phyloP scores from a whole-genome alignment of 2,797 vertebrate genomes.

The Arrhamphus sclerolepis region DNA sequence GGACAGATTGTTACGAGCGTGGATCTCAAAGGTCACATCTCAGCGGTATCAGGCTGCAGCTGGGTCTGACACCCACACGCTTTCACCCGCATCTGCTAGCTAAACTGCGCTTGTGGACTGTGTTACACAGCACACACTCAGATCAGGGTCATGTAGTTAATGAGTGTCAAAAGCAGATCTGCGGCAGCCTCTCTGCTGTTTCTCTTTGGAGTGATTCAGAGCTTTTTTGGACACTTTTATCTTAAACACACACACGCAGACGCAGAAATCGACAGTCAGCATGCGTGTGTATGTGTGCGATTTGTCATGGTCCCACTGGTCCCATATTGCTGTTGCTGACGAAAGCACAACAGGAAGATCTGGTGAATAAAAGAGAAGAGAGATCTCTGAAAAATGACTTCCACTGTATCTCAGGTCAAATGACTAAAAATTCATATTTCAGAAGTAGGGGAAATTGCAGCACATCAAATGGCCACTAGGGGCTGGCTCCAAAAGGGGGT shows the following conservation, averaged over 20 bases:
- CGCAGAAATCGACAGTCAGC: slow-evolving; percentile 21
- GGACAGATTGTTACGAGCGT: slow-evolving; percentile 31
- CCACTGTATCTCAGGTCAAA: slow-evolving; percentile 15
- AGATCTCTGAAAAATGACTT: slow-evolving; percentile 28
- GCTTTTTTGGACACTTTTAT: slow-evolving; percentile 44
- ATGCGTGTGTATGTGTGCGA: slow-evolving; percentile 10
- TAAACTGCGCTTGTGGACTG: not conserved
- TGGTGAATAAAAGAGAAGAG: slow-evolving; percentile 42
- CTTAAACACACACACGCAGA: slow-evolving; percentile 49
- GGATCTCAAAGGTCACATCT: slow-evolving; percentile 53
- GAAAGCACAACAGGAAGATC: slow-evolving; percentile 48
- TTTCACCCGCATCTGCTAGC: slow-evolving; percentile 8
- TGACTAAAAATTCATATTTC: not conserved
- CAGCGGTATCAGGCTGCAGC: slow-evolving; percentile 52
- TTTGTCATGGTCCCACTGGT: slow-evolving; percentile 39
- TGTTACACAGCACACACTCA: slow-evolving; percentile 10
- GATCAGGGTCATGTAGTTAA: slow-evolving; percentile 62
- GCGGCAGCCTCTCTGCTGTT: slow-evolving; percentile 30
- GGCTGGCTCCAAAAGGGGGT: too few species aligned
- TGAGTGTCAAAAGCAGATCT: slow-evolving; percentile 54
- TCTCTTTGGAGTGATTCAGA: slow-evolving; percentile 39
- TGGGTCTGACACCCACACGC: slow-evolving; percentile 35
- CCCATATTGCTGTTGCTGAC: slow-evolving; percentile 53
- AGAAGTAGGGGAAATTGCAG: too few species aligned
- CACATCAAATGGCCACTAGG: too few species aligned